phyloP scores from a whole-genome alignment of 2,888 invertebrate species.

The Diarsia brunnea region DNA sequence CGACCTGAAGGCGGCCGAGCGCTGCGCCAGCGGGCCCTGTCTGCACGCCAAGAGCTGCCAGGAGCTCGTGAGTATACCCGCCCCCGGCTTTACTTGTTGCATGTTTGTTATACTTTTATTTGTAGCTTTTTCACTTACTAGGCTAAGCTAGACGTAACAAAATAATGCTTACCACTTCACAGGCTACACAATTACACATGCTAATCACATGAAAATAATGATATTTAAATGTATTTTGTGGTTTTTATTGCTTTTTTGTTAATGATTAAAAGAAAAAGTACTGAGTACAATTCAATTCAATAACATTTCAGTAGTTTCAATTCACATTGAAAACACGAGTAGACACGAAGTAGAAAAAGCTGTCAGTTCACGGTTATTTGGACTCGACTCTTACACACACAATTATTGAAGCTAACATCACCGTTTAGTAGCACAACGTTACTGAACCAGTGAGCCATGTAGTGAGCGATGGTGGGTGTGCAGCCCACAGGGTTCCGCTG shows the following conservation, averaged over 20 bases:
- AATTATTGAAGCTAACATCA: neutral
- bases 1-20: slow-evolving; percentile 80
- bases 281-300: neutral
- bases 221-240: neutral
- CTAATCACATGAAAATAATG: neutral
- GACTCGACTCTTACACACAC: neutral
- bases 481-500: slow-evolving; percentile 91
- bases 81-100: slow-evolving; percentile 26
- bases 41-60: slow-evolving; percentile 91
- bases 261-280: neutral
- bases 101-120: slow-evolving; percentile 3
- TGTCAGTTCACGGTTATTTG: slow-evolving; percentile 18
- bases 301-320: neutral
- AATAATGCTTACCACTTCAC: neutral
- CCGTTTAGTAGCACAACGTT: neutral
- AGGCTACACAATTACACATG: neutral
- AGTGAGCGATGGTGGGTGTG: neutral
- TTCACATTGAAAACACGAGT: slow-evolving; percentile 1
- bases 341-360: slow-evolving; percentile 8
- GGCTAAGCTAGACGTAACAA: neutral
- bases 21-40: slow-evolving; percentile 91
- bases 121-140: slow-evolving; percentile 14
- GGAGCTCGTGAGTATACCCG: slow-evolving; percentile 91
- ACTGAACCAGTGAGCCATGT: neutral
- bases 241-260: neutral